Conservation (phyloP, 1,140 invertebrate species). For the Scylla paramamosain region DNA sequence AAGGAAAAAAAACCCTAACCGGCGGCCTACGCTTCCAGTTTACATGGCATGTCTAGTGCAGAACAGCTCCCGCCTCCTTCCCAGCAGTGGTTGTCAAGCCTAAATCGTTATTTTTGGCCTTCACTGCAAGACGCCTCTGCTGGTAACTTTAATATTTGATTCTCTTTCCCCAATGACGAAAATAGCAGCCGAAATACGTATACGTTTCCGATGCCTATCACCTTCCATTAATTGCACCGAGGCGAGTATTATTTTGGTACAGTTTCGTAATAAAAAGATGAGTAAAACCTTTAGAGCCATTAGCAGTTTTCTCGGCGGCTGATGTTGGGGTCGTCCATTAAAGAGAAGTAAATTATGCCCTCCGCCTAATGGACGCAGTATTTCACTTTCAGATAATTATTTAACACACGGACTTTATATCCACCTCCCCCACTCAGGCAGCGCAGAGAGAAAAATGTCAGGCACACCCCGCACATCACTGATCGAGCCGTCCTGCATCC, state of each 20-base stretch:
- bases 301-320: neutral
- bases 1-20: too few relatives aligned
- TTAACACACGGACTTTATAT: neutral
- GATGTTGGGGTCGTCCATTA: neutral
- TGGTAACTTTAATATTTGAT: too few relatives aligned
- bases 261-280: neutral
- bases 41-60: neutral
- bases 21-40: too few relatives aligned
- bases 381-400: neutral
- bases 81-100: neutral
- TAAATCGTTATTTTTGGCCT: too few relatives aligned
- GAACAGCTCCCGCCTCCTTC: neutral
- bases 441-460: too few relatives aligned
- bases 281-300: neutral
- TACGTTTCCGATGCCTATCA: neutral
- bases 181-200: neutral
- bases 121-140: too few relatives aligned
- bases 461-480: too few relatives aligned
- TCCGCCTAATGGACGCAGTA: neutral
- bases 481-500: too few relatives aligned
- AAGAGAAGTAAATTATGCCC: neutral
- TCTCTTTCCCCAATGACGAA: too few relatives aligned
- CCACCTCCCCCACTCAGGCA: neutral
- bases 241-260: neutral
- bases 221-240: neutral